Conservation (phyloP, 2,797 vertebrate species). For the Liasis olivaceus region DNA sequence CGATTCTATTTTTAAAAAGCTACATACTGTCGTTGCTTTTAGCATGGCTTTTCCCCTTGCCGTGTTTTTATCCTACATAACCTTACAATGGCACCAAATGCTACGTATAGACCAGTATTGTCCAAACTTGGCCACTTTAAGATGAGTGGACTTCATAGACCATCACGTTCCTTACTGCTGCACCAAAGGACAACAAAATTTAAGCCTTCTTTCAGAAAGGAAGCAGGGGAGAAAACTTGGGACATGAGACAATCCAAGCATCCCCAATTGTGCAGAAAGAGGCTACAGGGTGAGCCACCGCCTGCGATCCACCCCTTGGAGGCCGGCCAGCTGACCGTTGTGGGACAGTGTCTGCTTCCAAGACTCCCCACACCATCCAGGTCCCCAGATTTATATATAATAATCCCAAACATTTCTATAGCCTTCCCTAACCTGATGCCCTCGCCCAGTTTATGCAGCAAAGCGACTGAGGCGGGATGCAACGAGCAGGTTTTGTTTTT, state of each 20-base stretch:
- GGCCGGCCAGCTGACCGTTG: slow-evolving; percentile 17
- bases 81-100: slow-evolving; percentile 20
- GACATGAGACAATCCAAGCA: neutral
- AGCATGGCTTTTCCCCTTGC: slow-evolving; percentile 23
- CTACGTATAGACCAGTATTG: neutral
- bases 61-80: neutral
- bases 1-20: neutral
- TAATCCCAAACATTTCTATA: neutral
- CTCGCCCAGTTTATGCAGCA: no score
- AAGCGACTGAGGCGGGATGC: neutral
- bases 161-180: neutral
- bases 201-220: neutral
- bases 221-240: slow-evolving; percentile 27
- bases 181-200: neutral
- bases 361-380: slow-evolving; percentile 12
- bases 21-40: neutral
- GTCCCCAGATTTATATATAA: neutral
- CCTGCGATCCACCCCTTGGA: neutral
- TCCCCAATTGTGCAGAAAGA: neutral
- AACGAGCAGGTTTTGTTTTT: neutral
- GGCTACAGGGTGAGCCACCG: neutral
- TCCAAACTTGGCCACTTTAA: no score
- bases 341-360: neutral
- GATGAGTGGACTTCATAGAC: neutral
- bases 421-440: no score